A percentile compares a stretch with the other conserved stretches of the same genome.
Evolutionary conservation across 92 coral and sea anemone species (phyloP).

Genomic region (Porites evermanni): DNA sequence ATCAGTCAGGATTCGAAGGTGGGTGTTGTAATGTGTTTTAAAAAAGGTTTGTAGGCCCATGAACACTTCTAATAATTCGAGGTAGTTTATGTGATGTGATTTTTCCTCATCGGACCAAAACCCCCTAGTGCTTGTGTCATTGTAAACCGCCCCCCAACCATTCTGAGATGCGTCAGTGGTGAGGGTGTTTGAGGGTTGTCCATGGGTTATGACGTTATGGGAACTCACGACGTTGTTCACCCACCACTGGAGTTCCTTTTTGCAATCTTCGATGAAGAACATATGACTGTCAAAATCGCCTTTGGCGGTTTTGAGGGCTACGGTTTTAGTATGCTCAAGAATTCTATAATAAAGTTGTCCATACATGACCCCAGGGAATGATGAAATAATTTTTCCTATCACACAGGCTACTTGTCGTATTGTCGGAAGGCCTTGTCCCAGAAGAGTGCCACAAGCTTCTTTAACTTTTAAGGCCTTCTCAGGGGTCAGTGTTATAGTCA

Average conservation of each 20-base stretch:
- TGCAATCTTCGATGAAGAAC: constrained; percentile 5
- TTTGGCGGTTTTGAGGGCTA: too few species aligned
- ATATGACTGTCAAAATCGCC: too few species aligned
- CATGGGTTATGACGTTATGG: constrained; percentile 4
- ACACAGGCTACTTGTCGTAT: too few species aligned
- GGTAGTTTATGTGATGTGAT: not conserved
- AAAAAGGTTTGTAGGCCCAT: not conserved
- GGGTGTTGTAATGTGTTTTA: not conserved
- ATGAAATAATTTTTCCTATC: too few species aligned
- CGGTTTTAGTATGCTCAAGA: too few species aligned
- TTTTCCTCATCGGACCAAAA: constrained; percentile 4
- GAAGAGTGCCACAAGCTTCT: too few species aligned
- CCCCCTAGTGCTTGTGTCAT: constrained; percentile 1
- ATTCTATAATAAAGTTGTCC: too few species aligned
- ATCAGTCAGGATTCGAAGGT: constrained; percentile 8
- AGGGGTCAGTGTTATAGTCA: too few species aligned
- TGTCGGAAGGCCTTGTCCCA: too few species aligned
- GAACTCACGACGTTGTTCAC: not conserved
- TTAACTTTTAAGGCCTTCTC: too few species aligned
- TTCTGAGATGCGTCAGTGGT: constrained; percentile 4
- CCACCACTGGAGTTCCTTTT: constrained; percentile 28
- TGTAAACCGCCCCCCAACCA: constrained; percentile 18
- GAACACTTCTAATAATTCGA: too few species aligned
- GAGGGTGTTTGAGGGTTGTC: constrained; percentile 1
- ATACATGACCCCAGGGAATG: too few species aligned